Base-by-base conservation (phyloP, 2,797 vertebrate genomes). In the Anguilla marmorata region DNA sequence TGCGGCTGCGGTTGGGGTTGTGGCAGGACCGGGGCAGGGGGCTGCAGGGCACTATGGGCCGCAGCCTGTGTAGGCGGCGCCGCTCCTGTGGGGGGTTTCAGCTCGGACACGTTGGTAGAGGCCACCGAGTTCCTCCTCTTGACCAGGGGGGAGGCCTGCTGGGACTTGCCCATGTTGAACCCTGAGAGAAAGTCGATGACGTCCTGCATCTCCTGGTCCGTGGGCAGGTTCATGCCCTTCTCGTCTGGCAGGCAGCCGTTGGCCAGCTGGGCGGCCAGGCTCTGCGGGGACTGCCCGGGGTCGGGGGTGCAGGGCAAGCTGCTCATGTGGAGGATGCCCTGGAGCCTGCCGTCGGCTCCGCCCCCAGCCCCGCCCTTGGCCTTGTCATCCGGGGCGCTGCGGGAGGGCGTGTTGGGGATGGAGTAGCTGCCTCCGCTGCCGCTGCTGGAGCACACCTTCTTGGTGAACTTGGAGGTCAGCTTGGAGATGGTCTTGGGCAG, bases 191-290 rank as follows among this genome's bases (percentile, higher is more conserved):
- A 99, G 93, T 99, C 99, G 1, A 99, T 99, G 90, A 99, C 98
- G 85, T 99, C 99, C 93, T 99, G 99, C 99, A 99, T 99, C 95
- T 99, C 99, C 94, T 99, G 98, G 95, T 99, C 99, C 0, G 97
- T 99, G 33, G 99, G 99, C 90, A 99, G 93, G 93, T 99, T 99
- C 97, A 99, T 99, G 88, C 97, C 97, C 95, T 99, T 98, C 90
- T 99, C 98, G 0, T 99, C 98, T 2, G 94, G 93, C 91, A 96
- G 93, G 3, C 95, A 95, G 1, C 98, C 98, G 2, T 99, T 99
- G 88, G 96, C 95, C 69, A 97, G 90, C 76, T 96, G 96, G 89
- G 90, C 91, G 48, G n/a, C 89, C 85, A 94, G 86, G 92, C 92
- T 94, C 89, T 93, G 95, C 6, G 72, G 30, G 0, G 93, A 91